A percentile compares a stretch with the other conserved stretches of the same genome.
These are phyloP conservation scores for Plebejus anna DNA, from an alignment of 2,888 invertebrate species.

Conservation along the genomic window DNA sequence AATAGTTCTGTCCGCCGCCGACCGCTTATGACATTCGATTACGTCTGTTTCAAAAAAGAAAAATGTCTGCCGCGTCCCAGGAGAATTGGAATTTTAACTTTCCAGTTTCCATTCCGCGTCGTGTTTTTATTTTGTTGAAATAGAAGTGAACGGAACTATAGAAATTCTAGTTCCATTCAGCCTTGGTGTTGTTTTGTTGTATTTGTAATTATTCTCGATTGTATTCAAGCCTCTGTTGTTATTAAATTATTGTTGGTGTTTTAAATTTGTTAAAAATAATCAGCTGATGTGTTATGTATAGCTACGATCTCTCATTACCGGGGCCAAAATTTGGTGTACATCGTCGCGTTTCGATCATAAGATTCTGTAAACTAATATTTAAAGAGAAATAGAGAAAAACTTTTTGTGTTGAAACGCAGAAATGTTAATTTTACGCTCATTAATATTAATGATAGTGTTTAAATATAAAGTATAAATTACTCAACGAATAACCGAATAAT, in stretches of 20 bases:
- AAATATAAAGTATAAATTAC: neutral
- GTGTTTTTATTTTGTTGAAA: constrained; percentile 27
- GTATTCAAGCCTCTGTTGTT: neutral
- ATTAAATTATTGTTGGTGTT: too few species aligned
- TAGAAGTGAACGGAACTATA: constrained; percentile 12
- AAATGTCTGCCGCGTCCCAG: constrained; percentile 38
- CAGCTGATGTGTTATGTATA: too few species aligned
- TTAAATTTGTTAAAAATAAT: too few species aligned
- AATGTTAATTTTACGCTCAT: neutral
- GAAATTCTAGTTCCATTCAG: neutral
- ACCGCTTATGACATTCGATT: constrained; percentile 75
- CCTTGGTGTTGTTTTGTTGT: neutral
- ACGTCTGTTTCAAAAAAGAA: constrained; percentile 48
- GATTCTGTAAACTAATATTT: neutral
- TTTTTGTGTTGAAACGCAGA: neutral
- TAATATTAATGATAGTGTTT: neutral
- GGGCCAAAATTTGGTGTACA: too few species aligned
- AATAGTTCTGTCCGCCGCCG: constrained; percentile 64
- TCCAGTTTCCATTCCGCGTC: constrained; percentile 30
- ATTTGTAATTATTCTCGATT: neutral
- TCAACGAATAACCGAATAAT: neutral
- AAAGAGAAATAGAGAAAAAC: neutral
- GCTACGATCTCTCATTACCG: too few species aligned
- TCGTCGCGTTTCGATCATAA: too few species aligned
- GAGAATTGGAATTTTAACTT: constrained; percentile 30